Percentiles rank a stretch among this genome's conserved stretches.
Conservation (phyloP, 2,113 vertebrate species). For the Crotalus horridus region DNA sequence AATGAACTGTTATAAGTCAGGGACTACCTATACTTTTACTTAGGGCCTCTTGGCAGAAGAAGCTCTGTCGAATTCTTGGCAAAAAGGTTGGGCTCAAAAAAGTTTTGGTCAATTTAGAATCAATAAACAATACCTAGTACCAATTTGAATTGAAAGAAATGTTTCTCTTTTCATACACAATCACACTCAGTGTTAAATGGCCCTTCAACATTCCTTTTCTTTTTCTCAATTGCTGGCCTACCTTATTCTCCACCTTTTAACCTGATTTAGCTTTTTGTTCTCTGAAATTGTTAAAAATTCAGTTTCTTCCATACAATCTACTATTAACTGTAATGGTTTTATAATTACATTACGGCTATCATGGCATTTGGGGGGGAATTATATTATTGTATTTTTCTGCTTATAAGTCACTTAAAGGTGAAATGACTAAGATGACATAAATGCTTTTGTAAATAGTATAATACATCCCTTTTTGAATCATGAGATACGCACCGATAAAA, state of each 20-base stretch:
- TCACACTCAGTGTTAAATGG: neutral
- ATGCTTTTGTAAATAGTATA: neutral
- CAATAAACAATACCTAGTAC: conserved; percentile 42
- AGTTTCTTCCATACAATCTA: neutral
- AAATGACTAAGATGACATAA: neutral
- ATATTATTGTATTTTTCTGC: neutral
- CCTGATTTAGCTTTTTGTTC: neutral
- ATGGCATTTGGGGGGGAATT: neutral
- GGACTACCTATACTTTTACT: conserved; percentile 28
- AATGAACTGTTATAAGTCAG: neutral
- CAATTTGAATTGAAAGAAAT: conserved; percentile 25
- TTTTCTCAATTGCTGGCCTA: neutral
- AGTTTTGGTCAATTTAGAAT: conserved; percentile 47
- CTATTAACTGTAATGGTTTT: neutral
- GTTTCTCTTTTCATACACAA: neutral
- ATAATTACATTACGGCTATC: neutral
- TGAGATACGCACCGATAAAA: neutral
- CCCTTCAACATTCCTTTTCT: neutral
- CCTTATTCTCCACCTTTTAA: neutral
- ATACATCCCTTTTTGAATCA: neutral
- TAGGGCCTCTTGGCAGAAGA: conserved; percentile 36
- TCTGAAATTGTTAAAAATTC: neutral
- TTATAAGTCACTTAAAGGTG: neutral
- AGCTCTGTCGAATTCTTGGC: conserved; percentile 54
- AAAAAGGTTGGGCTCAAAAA: neutral